A percentile compares a stretch with the other conserved stretches of the same genome.
These are phyloP conservation scores for Brachypteracias leptosomus DNA, from an alignment of 2,113 vertebrate species.

Conservation along the genomic window DNA sequence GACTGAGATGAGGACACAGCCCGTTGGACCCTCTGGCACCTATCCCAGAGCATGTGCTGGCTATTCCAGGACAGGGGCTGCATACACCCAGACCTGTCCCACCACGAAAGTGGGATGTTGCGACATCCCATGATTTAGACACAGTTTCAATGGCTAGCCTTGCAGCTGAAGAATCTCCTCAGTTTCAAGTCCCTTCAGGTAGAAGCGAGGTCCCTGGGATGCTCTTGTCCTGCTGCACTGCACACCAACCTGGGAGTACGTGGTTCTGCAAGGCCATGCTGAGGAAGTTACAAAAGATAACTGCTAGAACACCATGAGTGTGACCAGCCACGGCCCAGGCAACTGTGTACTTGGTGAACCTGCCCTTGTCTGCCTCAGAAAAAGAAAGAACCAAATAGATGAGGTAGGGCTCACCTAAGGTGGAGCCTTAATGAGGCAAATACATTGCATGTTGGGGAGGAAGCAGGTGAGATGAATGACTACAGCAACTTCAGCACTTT, in stretches of 20 bases:
- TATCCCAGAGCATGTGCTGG: not conserved
- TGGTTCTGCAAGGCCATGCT: not conserved
- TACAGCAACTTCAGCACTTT: not conserved
- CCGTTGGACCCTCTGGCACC: not conserved
- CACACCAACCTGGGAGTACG: not conserved
- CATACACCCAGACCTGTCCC: not conserved
- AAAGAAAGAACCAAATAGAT: not conserved
- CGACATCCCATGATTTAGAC: not conserved
- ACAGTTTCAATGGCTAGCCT: not conserved
- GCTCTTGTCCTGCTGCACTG: not conserved
- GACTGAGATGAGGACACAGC: not conserved
- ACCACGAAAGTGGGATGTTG: not conserved
- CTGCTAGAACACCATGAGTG: rapidly evolving
- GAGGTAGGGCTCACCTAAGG: not conserved
- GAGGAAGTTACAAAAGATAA: not conserved
- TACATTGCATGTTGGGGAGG: not conserved
- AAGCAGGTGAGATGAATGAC: not conserved
- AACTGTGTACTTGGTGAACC: not conserved
- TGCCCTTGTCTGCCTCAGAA: not conserved
- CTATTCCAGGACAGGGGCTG: not conserved
- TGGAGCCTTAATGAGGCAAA: not conserved
- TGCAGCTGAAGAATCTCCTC: not conserved
- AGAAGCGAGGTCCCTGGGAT: not conserved
- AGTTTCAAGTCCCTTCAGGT: not conserved
- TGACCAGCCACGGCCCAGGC: not conserved